phyloP scores from a whole-genome alignment of 1,140 invertebrate genomes.

The Neotoxoptera formosana region DNA sequence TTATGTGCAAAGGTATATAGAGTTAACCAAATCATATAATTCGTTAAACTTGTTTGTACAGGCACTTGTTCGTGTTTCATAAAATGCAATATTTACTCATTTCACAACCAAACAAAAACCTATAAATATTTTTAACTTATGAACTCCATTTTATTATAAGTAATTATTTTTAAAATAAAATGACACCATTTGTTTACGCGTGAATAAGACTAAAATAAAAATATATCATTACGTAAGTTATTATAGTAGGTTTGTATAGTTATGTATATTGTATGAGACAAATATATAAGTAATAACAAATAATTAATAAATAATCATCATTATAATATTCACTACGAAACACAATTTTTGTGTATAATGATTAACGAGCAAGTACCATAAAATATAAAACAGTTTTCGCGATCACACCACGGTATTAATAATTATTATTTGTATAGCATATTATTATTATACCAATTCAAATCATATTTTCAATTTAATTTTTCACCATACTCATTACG shows the following conservation, averaged over 20 bases:
- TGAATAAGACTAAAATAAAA: not conserved
- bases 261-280: not conserved
- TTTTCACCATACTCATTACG: not conserved
- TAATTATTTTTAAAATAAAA: not conserved
- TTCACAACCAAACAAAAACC: not conserved
- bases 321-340: not conserved
- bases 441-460: not conserved
- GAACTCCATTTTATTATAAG: not conserved
- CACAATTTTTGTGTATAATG: not conserved
- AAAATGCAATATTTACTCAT: not conserved
- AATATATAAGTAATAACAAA: not conserved
- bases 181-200: not conserved
- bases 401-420: not conserved
- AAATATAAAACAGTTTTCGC: not conserved
- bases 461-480: not conserved
- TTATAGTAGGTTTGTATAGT: not conserved
- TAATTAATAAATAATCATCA: not conserved
- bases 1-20: not conserved
- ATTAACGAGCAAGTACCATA: not conserved
- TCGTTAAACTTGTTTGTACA: not conserved
- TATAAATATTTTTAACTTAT: not conserved
- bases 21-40: slow-evolving; percentile 12
- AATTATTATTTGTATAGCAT: not conserved
- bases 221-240: not conserved
- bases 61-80: not conserved